Conservation (phyloP, 2,113 vertebrate species). For the Chionomys nivalis region DNA sequence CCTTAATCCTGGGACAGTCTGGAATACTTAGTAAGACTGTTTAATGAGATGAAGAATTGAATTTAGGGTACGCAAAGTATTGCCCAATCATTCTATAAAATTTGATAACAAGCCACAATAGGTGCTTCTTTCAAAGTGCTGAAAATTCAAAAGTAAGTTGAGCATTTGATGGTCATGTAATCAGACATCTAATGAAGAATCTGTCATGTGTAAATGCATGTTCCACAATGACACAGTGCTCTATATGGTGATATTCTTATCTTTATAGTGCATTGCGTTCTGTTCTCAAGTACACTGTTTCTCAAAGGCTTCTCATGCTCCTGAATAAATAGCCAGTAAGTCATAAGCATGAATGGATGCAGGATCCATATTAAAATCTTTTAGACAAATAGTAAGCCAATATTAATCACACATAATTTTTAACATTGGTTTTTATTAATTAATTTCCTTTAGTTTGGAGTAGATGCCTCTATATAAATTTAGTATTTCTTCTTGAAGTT, state of each 20-base stretch:
- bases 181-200: not conserved
- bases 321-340: not conserved
- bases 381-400: not conserved
- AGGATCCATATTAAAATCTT: not conserved
- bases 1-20: too few species aligned
- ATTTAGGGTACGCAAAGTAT: not conserved
- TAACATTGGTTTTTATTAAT: slow-evolving; percentile 24
- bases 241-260: not conserved
- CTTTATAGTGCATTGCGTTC: not conserved
- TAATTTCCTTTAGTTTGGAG: not conserved
- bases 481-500: not conserved
- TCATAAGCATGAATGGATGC: not conserved
- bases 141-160: not conserved
- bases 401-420: not conserved
- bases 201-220: not conserved
- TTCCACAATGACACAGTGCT: not conserved
- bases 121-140: not conserved
- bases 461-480: not conserved
- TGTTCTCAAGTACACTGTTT: not conserved
- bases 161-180: not conserved
- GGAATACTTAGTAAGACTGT: not conserved
- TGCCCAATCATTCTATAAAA: not conserved
- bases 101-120: not conserved
- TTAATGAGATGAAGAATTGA: not conserved
- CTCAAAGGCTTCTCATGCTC: not conserved